A percentile compares a stretch with the other conserved stretches of the same genome.
Evolutionary conservation across 2,797 vertebrate species (phyloP).

Genomic region (Gallirallus australis): DNA sequence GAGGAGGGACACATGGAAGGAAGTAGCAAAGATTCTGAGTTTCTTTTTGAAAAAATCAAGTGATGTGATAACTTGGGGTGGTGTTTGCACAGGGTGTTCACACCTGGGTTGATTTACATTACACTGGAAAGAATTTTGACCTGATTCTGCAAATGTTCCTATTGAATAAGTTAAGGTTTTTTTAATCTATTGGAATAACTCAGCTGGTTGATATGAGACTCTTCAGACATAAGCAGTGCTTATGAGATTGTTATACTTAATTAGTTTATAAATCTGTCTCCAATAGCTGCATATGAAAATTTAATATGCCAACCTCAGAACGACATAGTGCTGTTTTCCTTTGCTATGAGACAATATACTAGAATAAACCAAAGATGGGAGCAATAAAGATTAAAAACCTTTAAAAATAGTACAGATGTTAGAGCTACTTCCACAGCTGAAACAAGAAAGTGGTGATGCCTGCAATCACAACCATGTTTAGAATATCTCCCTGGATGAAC

Average conservation of each 20-base stretch:
- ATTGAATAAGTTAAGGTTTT: not conserved
- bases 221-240: not conserved
- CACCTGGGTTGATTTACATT: not conserved
- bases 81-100: not conserved
- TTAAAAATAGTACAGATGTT: not conserved
- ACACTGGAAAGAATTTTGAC: not conserved
- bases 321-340: not conserved
- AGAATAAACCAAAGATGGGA: not conserved
- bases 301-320: not conserved
- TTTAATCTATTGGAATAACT: not conserved
- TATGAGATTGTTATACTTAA: conserved; percentile 4
- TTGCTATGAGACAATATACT: not conserved
- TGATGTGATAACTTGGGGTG: not conserved
- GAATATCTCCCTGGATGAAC: not conserved
- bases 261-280: conserved; percentile 50
- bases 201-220: not conserved
- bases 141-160: not conserved
- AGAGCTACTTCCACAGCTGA: not conserved
- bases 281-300: not conserved
- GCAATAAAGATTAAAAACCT: not conserved
- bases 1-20: not conserved
- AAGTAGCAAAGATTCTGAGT: not conserved
- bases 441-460: not conserved
- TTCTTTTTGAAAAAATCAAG: not conserved
- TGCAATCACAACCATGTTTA: not conserved